A percentile compares a stretch with the other conserved stretches of the same genome.
Conservation (phyloP, 2,113 vertebrate genomes). For the Colius striatus region DNA sequence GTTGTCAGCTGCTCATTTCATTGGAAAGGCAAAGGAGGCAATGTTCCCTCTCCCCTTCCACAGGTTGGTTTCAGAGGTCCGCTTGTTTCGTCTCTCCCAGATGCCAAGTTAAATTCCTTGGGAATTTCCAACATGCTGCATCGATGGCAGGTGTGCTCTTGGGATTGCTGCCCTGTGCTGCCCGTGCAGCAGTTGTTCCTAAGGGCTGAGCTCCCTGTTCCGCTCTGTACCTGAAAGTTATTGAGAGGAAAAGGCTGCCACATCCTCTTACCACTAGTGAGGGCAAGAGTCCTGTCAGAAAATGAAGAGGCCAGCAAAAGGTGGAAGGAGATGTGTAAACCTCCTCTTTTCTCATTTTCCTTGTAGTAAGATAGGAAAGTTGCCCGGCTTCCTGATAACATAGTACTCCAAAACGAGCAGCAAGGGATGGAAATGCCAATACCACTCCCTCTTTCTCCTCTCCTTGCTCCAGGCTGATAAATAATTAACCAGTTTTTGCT, state of each 20-base stretch:
- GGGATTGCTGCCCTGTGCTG: neutral
- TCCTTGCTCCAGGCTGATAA: neutral
- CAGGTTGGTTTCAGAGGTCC: neutral
- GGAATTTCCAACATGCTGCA: neutral
- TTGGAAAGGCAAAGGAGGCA: neutral
- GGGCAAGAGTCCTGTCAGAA: neutral
- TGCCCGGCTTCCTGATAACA: neutral
- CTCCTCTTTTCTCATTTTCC: neutral
- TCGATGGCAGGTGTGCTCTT: fast-evolving
- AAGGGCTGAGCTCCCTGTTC: neutral
- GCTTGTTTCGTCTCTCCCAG: neutral
- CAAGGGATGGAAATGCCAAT: neutral
- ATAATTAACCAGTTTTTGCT: neutral
- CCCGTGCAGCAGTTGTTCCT: fast-evolving
- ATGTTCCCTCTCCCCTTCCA: neutral
- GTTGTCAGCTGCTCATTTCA: neutral
- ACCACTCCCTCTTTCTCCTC: neutral
- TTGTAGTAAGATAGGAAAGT: neutral
- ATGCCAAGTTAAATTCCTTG: neutral
- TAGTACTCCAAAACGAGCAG: neutral
- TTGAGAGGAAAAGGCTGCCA: neutral
- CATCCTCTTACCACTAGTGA: neutral
- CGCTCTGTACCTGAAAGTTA: neutral
- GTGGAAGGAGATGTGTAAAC: neutral
- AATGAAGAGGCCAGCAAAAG: neutral